phyloP scores from a whole-genome alignment of 2,888 invertebrate genomes.

The Xestia sexstrigata region DNA sequence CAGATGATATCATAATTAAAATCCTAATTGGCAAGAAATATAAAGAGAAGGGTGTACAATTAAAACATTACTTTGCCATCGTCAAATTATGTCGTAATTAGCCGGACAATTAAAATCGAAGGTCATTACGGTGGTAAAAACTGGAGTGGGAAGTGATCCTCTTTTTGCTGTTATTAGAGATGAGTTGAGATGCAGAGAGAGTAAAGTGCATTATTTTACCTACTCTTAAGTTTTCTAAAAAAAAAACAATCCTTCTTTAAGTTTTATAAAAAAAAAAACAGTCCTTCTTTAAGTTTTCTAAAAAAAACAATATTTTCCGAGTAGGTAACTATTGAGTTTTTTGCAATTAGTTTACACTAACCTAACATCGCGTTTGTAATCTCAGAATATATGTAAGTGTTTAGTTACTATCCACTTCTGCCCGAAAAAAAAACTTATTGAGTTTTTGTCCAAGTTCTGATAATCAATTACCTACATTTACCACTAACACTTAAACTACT shows the following conservation, averaged over 20 bases:
- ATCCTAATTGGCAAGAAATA: conserved; percentile 82
- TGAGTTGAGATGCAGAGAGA: conserved; percentile 66
- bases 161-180: conserved; percentile 78
- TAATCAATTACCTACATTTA: background rate
- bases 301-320: background rate
- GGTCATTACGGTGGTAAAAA: conserved; percentile 86
- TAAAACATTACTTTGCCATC: conserved; percentile 88
- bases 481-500: background rate
- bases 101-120: conserved; percentile 86
- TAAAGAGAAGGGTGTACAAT: conserved; percentile 83
- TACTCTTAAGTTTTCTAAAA: background rate
- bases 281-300: too few relatives aligned
- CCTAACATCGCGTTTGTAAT: background rate
- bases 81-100: conserved; percentile 89
- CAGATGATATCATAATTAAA: conserved; percentile 83
- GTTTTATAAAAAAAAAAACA: too few relatives aligned
- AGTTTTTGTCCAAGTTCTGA: background rate
- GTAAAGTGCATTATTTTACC: background rate
- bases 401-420: background rate
- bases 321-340: background rate
- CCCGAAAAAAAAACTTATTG: background rate
- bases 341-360: background rate
- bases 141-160: conserved; percentile 84
- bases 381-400: background rate
- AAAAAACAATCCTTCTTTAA: background rate